Evolutionary conservation across 2,113 vertebrate genomes (phyloP).

Genomic region (Arothron firmamentum): DNA sequence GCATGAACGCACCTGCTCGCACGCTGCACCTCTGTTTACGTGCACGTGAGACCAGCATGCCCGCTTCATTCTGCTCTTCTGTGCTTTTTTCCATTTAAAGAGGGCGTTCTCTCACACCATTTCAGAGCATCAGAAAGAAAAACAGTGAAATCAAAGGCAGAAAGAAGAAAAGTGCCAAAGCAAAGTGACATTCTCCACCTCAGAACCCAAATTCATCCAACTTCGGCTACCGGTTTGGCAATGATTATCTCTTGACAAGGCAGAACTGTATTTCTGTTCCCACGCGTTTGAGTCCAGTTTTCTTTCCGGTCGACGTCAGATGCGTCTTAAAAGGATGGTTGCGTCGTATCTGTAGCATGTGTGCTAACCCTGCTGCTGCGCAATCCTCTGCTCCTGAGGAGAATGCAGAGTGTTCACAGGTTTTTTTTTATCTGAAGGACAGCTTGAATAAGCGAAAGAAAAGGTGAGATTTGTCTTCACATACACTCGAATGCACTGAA

Average conservation of each 20-base stretch:
- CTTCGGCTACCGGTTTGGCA: conserved; percentile 27
- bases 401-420: conserved; percentile 2
- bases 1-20: conserved; percentile 32
- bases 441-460: conserved; percentile 4
- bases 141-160: conserved; percentile 31
- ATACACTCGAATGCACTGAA: not conserved
- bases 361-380: conserved; percentile 30
- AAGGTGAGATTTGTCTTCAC: not conserved
- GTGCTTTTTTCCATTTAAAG: conserved; percentile 12
- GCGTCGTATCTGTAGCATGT: conserved; percentile 33
- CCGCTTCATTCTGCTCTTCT: not conserved
- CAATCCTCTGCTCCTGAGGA: conserved; percentile 28
- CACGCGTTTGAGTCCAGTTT: conserved; percentile 24
- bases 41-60: conserved; percentile 3
- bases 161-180: conserved; percentile 55
- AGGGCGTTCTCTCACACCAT: conserved; percentile 6
- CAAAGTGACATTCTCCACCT: conserved; percentile 48
- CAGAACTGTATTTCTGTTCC: conserved; percentile 28
- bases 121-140: conserved; percentile 29
- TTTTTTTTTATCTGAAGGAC: conserved; percentile 3
- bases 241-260: conserved; percentile 44
- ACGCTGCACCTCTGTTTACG: conserved; percentile 22
- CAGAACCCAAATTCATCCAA: not conserved
- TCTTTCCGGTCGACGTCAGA: conserved; percentile 23
- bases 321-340: conserved; percentile 65